Evolutionary conservation across 2,113 vertebrate species (phyloP), one percentile per base, ranked within the genome.

Genomic region (Rhinogobius similis): DNA sequence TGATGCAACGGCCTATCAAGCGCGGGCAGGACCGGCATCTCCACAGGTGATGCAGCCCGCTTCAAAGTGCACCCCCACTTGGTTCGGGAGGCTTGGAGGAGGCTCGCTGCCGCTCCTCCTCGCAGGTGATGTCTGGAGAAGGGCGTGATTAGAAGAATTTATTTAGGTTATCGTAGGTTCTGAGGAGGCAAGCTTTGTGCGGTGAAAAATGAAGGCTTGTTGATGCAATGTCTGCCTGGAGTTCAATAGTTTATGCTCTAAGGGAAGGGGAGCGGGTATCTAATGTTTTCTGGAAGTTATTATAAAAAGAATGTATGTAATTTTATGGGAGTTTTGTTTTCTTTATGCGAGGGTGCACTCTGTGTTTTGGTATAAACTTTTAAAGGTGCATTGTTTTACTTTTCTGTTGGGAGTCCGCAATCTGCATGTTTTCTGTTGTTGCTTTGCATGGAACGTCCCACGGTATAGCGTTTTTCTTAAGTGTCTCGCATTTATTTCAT

Each of bases 1-100:
- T 90, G 87, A 90, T 20, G 82, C 84, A 89, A 87, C 14, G 10
- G 43, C 65, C 72, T 77, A 84, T 86, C 82, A 84, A 85, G 82
- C 83, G 73, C 82, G 48, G 65, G 24, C 36, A 70, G 82, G 11
- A 62, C 68, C 76, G 50, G 70, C 76, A 88, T 87, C 84, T 85
- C 77, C 14, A 56, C 81, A 82, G 89, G 87, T 87, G 81, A 89
- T 78, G 62, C 48, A 8, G 78, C 67, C 63, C 68, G 76, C 72
- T 77, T 84, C 74, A 62, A 11, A 78, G 75, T 44, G 71, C 70
- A 86, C 32, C 48, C 20, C 46, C 80, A 75, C 79, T 55, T 77
- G 67, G 67, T 78, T 61, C 58, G 4, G 36, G 26, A 23, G 4
- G 29, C 52, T 77, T 64, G 78, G 82, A 80, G 83, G 76, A 44